Conservation (phyloP, 2,113 vertebrate genomes). For the Motacilla tschutschensis region DNA sequence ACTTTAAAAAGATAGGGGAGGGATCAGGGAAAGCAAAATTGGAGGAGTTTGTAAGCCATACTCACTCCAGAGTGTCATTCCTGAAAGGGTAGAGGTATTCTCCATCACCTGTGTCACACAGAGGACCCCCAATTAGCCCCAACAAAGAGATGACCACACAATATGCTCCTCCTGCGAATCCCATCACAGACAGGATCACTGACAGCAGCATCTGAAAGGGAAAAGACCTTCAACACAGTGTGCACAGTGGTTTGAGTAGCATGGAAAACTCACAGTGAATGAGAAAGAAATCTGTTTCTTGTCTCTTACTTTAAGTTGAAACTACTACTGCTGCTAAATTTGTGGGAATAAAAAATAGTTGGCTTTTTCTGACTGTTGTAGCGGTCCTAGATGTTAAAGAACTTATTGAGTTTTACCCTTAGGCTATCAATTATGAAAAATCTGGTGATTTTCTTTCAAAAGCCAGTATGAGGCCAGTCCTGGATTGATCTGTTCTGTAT, state of each 20-base stretch:
- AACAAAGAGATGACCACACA: constrained; percentile 57
- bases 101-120: constrained; percentile 63
- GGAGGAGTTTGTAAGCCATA: neutral
- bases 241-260: neutral
- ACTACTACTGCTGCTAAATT: neutral
- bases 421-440: neutral
- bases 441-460: neutral
- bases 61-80: constrained; percentile 57
- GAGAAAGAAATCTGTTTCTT: neutral
- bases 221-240: neutral
- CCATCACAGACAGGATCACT: constrained; percentile 41
- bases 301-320: neutral
- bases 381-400: neutral
- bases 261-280: neutral
- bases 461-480: neutral
- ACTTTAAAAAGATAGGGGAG: neutral
- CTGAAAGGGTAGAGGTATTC: constrained; percentile 66
- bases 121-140: constrained; percentile 51
- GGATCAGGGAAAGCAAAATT: neutral
- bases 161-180: neutral
- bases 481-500: neutral
- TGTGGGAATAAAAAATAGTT: neutral
- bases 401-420: neutral
- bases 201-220: constrained; percentile 57
- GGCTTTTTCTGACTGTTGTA: neutral